Base-by-base conservation (phyloP, 2,797 vertebrate species). In the Triplophysa yarkandensis region DNA sequence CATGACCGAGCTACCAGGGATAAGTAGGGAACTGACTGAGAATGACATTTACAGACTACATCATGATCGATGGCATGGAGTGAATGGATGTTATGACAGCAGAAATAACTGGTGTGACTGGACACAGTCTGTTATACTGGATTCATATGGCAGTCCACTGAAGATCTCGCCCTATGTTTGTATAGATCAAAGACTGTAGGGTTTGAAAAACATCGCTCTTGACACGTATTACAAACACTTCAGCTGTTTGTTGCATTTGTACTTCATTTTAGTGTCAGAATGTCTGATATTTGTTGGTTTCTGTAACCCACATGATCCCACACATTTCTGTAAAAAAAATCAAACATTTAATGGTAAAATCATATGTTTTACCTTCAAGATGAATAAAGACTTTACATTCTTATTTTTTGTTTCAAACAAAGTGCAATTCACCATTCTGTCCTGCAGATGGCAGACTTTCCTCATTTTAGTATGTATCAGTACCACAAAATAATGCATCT, bases 91-190 rank as follows among this genome's bases (percentile, higher is more conserved):
- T 86, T 93, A 90, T 8, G 96, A 98, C 89, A 95, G 93, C 88
- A 93, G 92, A 88, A 95, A 94, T 84, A 93, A 90, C 82, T 99
- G 97, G 97, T 98, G 93, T 85, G 94, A 96, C 88, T 98, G 97
- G 97, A 98, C 95, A 17, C 92, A 97, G 88, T 95, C 96, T 90
- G 94, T 98, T 86, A 94, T 94, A 13, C 88, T 98, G 81, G 95
- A 98, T 82, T 93, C 89, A 1, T 94, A 95, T 0, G 94, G 95
- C 41, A 95, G 91, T 90, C 93, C 90, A 83, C 85, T 99, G 85
- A 94, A 96, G 87, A 93, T 99, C 87, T 91, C 96, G 90, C 97
- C 97, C 78, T 99, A 99, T 19, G 94, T 98, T 88, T 95, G 94
- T 89, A 90, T 98, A 88, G 96, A 98, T 87, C 98, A 92, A 27